Evolutionary conservation across 2,888 invertebrate genomes (phyloP).

Genomic region (Ligdia adustata): DNA sequence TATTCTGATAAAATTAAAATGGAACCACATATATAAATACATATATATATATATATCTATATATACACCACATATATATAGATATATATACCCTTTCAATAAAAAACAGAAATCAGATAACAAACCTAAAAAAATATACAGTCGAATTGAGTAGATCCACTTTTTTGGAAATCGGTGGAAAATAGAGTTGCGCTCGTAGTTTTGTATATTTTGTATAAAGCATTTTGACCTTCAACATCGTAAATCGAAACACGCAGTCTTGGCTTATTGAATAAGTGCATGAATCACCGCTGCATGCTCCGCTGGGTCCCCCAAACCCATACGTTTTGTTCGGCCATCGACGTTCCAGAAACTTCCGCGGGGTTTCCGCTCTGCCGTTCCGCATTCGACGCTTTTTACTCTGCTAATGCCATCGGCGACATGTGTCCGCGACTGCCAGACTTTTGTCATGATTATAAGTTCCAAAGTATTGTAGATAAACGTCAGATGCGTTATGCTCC

Average conservation of each 20-base stretch:
- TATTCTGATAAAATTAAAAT: no score
- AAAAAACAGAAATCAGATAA: no score
- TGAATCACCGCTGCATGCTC: slow-evolving; percentile 73
- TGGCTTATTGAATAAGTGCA: slow-evolving; percentile 78
- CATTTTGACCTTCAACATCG: slow-evolving; percentile 53
- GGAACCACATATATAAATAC: no score
- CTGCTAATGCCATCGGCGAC: slow-evolving; percentile 65
- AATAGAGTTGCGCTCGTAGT: no score
- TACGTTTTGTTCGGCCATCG: slow-evolving; percentile 57
- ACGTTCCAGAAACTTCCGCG: slow-evolving; percentile 33
- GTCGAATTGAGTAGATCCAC: no score
- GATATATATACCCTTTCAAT: no score
- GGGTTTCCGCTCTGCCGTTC: slow-evolving; percentile 57
- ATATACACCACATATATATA: no score
- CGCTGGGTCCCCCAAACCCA: slow-evolving; percentile 61
- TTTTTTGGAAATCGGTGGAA: no score
- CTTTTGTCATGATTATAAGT: slow-evolving; percentile 64
- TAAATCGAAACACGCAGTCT: slow-evolving; percentile 56
- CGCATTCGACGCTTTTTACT: slow-evolving; percentile 57
- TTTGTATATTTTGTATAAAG: no score
- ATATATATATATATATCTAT: no score
- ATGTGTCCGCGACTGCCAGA: slow-evolving; percentile 48
- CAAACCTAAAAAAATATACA: no score
- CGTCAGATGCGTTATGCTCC: slow-evolving; percentile 39
- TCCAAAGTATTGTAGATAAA: slow-evolving; percentile 42